Base-by-base conservation (phyloP, 2,113 vertebrate genomes). In the Heterotis niloticus region DNA sequence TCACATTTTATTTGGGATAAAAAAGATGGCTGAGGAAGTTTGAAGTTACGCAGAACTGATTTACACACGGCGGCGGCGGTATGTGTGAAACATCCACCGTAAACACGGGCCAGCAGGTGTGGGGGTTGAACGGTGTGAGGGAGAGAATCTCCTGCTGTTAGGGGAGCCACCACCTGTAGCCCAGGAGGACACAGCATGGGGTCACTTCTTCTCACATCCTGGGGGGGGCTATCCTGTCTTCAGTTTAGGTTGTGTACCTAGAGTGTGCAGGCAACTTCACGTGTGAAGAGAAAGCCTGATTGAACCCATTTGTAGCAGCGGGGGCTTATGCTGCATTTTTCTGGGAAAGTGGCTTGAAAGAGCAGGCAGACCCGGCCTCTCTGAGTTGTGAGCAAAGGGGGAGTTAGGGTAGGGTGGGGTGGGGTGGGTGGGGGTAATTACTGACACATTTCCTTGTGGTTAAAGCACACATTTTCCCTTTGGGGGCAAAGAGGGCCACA, bases 141-240 rank as follows among this genome's bases (percentile, higher is more conserved):
- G 90, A 86, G 84, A 88, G 16, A 71, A 84, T 79, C 89, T 89
- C 91, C 90, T 89, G 89, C 90, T 91, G 88, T 82, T 91, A 86
- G 87, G 85, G 87, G 89, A 84, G 88, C 86, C 85, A 86, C 85
- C 91, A 93, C 91, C 91, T 91, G 91, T 90, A 88, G 80, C 83
- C 80, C 80, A 79, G 79, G 84, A 82, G 57, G 73, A 75, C 16
- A 17, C 62, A 29, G 67, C 65, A 44, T 80, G 86, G 83, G 83
- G 18, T 54, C 14, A 56, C 52, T 26, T 59, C 34, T 44, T 44
- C 2, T 44, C 34, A 44, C 34, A 44, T 44, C 34, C 7, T 80
- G 75, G 85, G 80, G 81, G 75, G 85, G 80, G 78, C 82, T 13
- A 56, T 73, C 52, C 57, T 74, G 56, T 24, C 52, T 74, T 74